Percentiles rank a stretch among this genome's conserved stretches.
phyloP scores from a whole-genome alignment of 2,113 vertebrate genomes.

The Cariama cristata region DNA sequence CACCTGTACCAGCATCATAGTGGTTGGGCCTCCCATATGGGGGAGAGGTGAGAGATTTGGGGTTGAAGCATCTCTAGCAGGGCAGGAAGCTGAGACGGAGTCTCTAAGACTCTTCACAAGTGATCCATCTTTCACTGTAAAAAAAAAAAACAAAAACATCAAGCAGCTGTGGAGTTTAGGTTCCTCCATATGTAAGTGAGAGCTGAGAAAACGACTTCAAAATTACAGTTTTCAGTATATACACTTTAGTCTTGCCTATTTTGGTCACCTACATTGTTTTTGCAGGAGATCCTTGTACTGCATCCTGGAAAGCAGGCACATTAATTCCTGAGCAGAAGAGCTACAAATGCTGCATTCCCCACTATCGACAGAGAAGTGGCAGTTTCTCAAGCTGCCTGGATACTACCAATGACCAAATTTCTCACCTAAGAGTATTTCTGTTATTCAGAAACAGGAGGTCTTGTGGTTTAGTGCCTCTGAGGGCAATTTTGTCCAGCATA shows the following conservation, averaged over 20 bases:
- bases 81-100: not conserved
- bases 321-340: not conserved
- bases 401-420: not conserved
- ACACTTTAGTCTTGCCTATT: not conserved
- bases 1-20: not conserved
- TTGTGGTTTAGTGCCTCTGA: not conserved
- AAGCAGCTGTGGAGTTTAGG: not conserved
- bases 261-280: not conserved
- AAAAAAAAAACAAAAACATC: not conserved
- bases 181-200: not conserved
- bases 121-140: not conserved
- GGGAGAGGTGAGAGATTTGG: not conserved
- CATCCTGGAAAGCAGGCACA: not conserved
- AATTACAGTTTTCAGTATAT: not conserved
- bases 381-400: not conserved
- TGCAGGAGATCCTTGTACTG: not conserved
- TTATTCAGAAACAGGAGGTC: not conserved
- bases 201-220: not conserved
- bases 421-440: slow-evolving; percentile 1
- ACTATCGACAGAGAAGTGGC: not conserved
- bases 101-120: not conserved
- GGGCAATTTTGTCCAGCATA: not conserved
- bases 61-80: not conserved
- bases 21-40: not conserved
- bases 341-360: not conserved